A percentile compares a stretch with the other conserved stretches of the same genome.
phyloP scores from a whole-genome alignment of 2,113 vertebrate genomes.

The Eurypyga helias region DNA sequence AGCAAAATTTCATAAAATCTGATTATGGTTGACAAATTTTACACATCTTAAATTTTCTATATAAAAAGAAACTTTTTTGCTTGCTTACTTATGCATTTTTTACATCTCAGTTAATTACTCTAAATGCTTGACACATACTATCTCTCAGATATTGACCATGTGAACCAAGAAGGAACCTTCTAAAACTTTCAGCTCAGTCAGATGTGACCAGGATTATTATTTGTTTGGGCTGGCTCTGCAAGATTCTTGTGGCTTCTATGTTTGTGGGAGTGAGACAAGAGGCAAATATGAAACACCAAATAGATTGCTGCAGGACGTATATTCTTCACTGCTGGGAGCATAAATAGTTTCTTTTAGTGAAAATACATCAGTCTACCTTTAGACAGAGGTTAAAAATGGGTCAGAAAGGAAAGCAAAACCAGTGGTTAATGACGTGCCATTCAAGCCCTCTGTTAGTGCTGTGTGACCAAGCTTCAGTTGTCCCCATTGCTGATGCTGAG shows the following conservation, averaged over 20 bases:
- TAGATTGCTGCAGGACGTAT: background rate
- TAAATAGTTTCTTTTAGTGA: background rate
- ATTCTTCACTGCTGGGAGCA: background rate
- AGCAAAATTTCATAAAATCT: background rate
- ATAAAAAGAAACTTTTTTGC: background rate
- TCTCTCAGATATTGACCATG: background rate
- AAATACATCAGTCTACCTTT: background rate
- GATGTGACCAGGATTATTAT: background rate
- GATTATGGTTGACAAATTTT: background rate
- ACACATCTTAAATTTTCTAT: background rate
- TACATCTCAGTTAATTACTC: background rate
- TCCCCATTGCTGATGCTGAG: background rate
- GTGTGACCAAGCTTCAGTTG: background rate
- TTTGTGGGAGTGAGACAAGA: background rate
- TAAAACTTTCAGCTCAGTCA: background rate
- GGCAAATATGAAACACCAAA: fast-evolving
- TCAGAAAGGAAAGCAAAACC: background rate
- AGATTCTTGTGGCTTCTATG: background rate
- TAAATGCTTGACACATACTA: background rate
- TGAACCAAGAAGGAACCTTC: background rate
- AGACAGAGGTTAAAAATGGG: background rate
- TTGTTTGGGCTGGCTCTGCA: background rate
- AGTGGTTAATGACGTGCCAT: background rate
- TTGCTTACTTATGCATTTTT: fast-evolving
- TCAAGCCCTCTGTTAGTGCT: background rate